phyloP scores from a whole-genome alignment of 1,140 invertebrate species.

The Meloidogyne chitwoodi region DNA sequence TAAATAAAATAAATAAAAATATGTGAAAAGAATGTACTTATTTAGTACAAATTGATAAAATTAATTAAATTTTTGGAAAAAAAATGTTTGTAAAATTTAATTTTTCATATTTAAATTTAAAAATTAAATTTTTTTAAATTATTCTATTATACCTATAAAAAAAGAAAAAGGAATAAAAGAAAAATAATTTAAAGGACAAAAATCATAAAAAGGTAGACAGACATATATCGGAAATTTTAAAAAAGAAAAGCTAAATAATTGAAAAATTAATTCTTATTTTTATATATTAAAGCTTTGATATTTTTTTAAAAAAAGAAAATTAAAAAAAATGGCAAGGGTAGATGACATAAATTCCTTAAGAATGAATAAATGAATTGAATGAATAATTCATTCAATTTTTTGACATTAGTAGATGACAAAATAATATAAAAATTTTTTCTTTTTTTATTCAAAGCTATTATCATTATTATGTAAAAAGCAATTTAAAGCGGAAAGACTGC shows the following conservation, averaged over 20 bases:
- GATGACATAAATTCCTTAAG: background rate
- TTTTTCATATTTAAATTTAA: background rate
- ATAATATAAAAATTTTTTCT: background rate
- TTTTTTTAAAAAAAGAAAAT: background rate
- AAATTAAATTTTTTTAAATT: background rate
- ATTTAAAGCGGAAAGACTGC: background rate
- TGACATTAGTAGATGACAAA: background rate
- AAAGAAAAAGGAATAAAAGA: no score
- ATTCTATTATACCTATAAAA: no score
- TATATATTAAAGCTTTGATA: background rate
- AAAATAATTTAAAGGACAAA: no score
- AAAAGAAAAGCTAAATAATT: background rate
- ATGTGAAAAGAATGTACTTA: background rate
- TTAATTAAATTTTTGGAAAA: background rate
- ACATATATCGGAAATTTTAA: background rate
- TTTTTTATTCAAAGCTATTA: no score
- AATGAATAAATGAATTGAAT: background rate
- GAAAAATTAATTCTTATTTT: background rate
- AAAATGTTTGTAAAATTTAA: background rate
- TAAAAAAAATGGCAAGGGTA: background rate
- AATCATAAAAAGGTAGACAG: background rate
- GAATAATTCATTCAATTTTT: background rate
- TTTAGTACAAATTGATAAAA: background rate
- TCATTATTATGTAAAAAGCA: background rate
- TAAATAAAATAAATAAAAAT: background rate